phyloP scores from a whole-genome alignment of 2,113 vertebrate species.

The Rhinolophus sinicus region DNA sequence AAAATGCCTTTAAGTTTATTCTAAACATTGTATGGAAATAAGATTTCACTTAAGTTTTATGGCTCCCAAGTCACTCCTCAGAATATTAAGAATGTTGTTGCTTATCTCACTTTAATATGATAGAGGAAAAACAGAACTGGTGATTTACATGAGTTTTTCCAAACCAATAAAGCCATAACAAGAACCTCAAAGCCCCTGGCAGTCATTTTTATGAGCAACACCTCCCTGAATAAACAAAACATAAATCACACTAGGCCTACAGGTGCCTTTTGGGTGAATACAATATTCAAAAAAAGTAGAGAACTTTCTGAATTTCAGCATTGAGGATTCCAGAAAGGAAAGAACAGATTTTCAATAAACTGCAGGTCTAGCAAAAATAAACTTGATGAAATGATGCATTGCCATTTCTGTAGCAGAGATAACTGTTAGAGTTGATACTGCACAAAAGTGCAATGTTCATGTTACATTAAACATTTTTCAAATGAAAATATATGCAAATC shows the following conservation, averaged over 20 bases:
- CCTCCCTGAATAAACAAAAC: neutral
- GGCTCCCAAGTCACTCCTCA: neutral
- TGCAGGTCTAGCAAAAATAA: conserved; percentile 77
- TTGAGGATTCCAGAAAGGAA: conserved; percentile 29
- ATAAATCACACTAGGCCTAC: neutral
- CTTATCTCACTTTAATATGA: conserved; percentile 36
- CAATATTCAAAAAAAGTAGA: neutral
- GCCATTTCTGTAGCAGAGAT: conserved; percentile 80
- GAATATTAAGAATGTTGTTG: neutral
- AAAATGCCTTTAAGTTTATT: neutral
- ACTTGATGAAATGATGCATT: conserved; percentile 78
- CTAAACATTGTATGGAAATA: neutral
- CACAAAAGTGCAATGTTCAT: conserved; percentile 76
- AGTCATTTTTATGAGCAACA: neutral
- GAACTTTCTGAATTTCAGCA: conserved; percentile 46
- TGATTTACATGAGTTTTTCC: conserved; percentile 54
- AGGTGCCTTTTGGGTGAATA: neutral
- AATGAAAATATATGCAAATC: conserved; percentile 81
- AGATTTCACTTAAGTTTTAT: conserved; percentile 35
- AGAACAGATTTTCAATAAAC: conserved; percentile 53
- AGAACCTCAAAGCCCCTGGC: conserved; percentile 20
- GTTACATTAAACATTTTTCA: conserved; percentile 79
- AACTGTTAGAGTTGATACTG: conserved; percentile 76
- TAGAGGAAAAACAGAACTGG: neutral
- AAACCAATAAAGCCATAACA: conserved; percentile 55